Conservation (phyloP, 1,140 invertebrate genomes). For the Polypedilum pembai region DNA sequence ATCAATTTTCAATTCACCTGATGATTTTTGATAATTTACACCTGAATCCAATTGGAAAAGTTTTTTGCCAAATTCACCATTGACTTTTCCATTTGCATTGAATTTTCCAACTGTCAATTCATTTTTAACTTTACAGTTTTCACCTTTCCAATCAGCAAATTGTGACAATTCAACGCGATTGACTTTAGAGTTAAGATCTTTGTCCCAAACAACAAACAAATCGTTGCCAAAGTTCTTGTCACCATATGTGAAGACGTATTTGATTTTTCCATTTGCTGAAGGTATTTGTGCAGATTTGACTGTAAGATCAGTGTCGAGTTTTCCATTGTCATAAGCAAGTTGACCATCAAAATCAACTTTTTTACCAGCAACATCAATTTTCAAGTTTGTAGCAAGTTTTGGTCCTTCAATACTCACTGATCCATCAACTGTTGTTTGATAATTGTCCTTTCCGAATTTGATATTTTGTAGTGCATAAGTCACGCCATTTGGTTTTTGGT, state of each 20-base stretch:
- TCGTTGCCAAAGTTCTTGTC: slow-evolving; percentile 42
- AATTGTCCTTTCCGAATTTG: neutral
- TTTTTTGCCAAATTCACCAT: slow-evolving; percentile 23
- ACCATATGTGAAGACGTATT: slow-evolving; percentile 43
- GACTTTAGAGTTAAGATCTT: slow-evolving; percentile 50
- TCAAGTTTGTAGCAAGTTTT: neutral
- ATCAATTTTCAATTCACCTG: slow-evolving; percentile 32
- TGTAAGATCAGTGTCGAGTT: neutral
- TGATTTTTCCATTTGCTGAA: slow-evolving; percentile 34
- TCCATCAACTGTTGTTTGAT: neutral
- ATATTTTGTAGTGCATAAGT: neutral
- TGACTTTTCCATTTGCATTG: neutral
- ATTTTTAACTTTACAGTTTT: slow-evolving; percentile 44
- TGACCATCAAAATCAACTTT: slow-evolving; percentile 2
- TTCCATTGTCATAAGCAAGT: neutral
- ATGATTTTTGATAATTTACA: neutral
- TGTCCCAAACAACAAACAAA: slow-evolving; percentile 53
- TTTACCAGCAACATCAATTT: neutral
- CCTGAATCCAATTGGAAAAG: neutral
- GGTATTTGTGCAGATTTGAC: neutral
- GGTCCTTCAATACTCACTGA: neutral
- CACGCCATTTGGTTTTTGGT: neutral
- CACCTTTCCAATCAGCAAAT: slow-evolving; percentile 47
- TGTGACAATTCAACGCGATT: slow-evolving; percentile 35
- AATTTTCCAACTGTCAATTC: slow-evolving; percentile 35